Percentiles rank a stretch among this genome's conserved stretches.
Evolutionary conservation across 2,888 invertebrate species (phyloP).

Genomic region (Neria commutata): DNA sequence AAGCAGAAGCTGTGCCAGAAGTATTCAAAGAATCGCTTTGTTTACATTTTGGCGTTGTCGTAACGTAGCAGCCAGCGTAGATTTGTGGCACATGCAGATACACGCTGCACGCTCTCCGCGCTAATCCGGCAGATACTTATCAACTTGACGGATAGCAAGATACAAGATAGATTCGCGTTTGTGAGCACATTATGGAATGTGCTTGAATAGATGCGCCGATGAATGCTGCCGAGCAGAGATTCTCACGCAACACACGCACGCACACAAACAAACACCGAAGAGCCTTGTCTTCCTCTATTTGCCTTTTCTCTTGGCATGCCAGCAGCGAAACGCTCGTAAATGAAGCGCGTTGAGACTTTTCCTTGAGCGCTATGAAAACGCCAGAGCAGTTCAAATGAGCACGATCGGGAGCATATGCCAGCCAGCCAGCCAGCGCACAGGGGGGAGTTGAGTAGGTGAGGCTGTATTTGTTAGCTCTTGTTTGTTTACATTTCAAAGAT

Average conservation of each 20-base stretch:
- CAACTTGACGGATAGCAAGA: background rate
- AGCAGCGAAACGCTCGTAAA: background rate
- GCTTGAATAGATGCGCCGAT: background rate
- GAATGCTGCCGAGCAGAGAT: background rate
- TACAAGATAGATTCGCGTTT: background rate
- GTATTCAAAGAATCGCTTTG: background rate
- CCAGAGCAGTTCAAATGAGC: no score
- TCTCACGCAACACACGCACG: no score
- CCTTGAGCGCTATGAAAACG: no score
- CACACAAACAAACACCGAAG: no score
- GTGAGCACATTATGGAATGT: background rate
- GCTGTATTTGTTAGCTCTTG: background rate
- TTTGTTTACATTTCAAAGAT: constrained; percentile 9
- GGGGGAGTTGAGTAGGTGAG: no score
- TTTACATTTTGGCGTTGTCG: constrained; percentile 8
- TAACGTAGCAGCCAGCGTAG: background rate
- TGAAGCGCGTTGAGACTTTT: background rate
- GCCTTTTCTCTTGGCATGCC: background rate
- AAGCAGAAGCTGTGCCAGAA: no score
- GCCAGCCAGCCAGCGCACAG: no score
- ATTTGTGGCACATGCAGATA: background rate
- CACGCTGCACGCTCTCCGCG: background rate
- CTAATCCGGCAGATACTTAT: constrained; percentile 13
- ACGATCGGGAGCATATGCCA: no score
- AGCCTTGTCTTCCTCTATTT: no score